These are phyloP conservation scores for Vanessa tameamea DNA, from an alignment of 1,140 invertebrate species.

Conservation along the genomic window DNA sequence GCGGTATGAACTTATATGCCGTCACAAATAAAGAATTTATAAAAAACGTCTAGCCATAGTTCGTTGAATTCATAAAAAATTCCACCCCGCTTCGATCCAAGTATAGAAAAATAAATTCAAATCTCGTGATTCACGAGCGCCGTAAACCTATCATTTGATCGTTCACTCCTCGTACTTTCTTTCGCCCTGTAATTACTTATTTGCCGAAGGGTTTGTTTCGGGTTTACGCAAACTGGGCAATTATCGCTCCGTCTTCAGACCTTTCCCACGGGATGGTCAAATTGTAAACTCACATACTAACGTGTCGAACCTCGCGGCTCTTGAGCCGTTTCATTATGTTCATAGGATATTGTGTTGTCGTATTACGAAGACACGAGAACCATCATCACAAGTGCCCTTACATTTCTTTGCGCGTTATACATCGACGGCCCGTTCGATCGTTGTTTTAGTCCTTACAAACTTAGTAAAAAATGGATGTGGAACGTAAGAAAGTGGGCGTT, in stretches of 20 bases:
- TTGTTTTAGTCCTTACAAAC: constrained; percentile 9
- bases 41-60: constrained; percentile 7
- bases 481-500: constrained; percentile 46
- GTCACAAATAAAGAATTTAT: background rate
- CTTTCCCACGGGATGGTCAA: constrained; percentile 70
- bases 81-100: background rate
- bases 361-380: constrained; percentile 52
- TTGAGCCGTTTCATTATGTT: constrained; percentile 40
- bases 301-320: constrained; percentile 66
- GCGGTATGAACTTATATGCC: no score
- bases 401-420: constrained; percentile 31
- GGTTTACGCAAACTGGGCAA: constrained; percentile 68
- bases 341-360: constrained; percentile 58
- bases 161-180: constrained; percentile 26
- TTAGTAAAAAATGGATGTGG: constrained; percentile 45
- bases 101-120: constrained; percentile 25
- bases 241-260: constrained; percentile 66
- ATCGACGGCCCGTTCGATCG: constrained; percentile 25
- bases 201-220: constrained; percentile 57
- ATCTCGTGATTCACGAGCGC: constrained; percentile 28
- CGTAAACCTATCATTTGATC: constrained; percentile 49
- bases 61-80: constrained; percentile 6
- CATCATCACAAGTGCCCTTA: constrained; percentile 38
- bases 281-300: constrained; percentile 66
- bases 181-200: constrained; percentile 60